Evolutionary conservation across 2,797 vertebrate genomes (phyloP).

Genomic region (Pelodytes ibericus): DNA sequence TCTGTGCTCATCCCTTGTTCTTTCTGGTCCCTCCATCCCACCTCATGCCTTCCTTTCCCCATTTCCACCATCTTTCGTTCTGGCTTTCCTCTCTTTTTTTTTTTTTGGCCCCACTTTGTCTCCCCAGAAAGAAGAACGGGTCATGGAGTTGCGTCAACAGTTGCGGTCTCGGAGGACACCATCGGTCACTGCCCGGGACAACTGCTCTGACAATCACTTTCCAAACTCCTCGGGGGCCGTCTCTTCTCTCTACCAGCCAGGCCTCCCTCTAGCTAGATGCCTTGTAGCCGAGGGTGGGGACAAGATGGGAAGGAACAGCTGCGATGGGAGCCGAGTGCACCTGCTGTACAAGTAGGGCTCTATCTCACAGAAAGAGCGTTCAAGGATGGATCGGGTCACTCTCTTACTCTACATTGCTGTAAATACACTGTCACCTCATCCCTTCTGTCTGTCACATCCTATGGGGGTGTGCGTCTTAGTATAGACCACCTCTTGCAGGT

Average conservation of each 20-base stretch:
- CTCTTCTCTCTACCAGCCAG: slow-evolving; percentile 73
- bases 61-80: neutral
- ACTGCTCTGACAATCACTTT: slow-evolving; percentile 76
- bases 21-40: neutral
- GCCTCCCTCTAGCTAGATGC: slow-evolving; percentile 61
- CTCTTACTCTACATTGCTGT: slow-evolving; percentile 29
- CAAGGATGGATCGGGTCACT: neutral
- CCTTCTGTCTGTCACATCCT: neutral
- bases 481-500: too few species aligned
- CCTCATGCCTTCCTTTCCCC: neutral
- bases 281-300: slow-evolving; percentile 67
- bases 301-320: slow-evolving; percentile 88
- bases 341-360: slow-evolving; percentile 84
- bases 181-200: slow-evolving; percentile 71
- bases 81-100: neutral
- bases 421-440: slow-evolving; percentile 31
- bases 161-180: slow-evolving; percentile 85
- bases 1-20: neutral
- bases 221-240: slow-evolving; percentile 73
- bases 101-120: neutral
- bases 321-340: slow-evolving; percentile 89
- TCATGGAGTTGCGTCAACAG: slow-evolving; percentile 88
- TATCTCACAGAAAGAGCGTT: neutral
- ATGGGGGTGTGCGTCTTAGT: too few species aligned
- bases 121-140: slow-evolving; percentile 87